Evolutionary conservation across 2,797 vertebrate species (phyloP).

Genomic region (Epinephelus malabaricus): DNA sequence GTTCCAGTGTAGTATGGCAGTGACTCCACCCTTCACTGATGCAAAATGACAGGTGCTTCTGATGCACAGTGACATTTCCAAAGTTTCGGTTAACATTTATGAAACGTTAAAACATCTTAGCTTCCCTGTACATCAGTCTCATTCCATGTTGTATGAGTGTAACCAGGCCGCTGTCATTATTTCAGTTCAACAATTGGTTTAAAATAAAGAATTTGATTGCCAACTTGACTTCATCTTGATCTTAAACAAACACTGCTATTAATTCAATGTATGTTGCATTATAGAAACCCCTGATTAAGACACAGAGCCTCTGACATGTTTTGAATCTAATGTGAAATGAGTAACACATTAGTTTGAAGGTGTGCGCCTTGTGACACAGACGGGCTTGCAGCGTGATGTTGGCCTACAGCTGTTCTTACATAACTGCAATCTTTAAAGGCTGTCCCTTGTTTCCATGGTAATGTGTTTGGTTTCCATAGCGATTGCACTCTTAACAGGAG

Average conservation of each 20-base stretch:
- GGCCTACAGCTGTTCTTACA: conserved; percentile 76
- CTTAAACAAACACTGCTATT: not conserved
- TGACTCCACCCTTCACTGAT: not conserved
- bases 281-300: not conserved
- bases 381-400: conserved; percentile 37
- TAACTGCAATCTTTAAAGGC: conserved; percentile 68
- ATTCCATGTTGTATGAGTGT: not conserved
- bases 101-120: not conserved
- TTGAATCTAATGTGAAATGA: conserved; percentile 10
- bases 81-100: not conserved
- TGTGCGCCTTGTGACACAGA: conserved; percentile 35
- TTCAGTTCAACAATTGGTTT: not conserved
- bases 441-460: conserved; percentile 81
- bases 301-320: not conserved
- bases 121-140: not conserved
- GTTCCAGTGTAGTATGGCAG: too few species aligned
- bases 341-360: conserved; percentile 26
- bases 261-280: not conserved
- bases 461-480: conserved; percentile 83
- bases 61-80: not conserved
- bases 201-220: not conserved
- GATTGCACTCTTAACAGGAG: conserved; percentile 64
- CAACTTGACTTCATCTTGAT: not conserved
- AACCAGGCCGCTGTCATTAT: not conserved
- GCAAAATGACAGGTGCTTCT: not conserved